Conservation (phyloP, 2,888 invertebrate genomes). For the Rhodophaea formosa region DNA sequence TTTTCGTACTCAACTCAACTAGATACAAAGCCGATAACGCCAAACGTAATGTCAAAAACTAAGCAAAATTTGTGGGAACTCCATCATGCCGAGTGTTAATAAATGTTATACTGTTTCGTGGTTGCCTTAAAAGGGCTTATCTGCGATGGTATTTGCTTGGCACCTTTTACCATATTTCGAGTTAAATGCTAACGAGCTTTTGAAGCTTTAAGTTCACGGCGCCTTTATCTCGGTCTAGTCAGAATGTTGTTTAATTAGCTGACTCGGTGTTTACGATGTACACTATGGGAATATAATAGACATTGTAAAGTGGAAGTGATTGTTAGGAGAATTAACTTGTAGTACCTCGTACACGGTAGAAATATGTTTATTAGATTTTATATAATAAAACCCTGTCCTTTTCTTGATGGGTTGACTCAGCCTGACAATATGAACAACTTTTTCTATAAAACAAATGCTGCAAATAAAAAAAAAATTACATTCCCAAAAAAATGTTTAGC, state of each 20-base stretch:
- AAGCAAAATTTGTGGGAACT: constrained; percentile 4
- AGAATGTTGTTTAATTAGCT: constrained; percentile 5
- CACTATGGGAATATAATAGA: no score
- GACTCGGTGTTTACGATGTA: neutral
- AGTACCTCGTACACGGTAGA: no score
- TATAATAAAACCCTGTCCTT: no score
- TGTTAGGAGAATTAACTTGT: no score
- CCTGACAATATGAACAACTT: no score
- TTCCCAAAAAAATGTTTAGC: no score
- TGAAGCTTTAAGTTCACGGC: constrained; percentile 16
- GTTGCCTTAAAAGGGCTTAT: constrained; percentile 34
- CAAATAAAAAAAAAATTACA: no score
- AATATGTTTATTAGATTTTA: no score
- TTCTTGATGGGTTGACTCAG: no score
- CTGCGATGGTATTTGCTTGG: constrained; percentile 36
- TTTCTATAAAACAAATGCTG: no score
- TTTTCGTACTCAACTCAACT: neutral
- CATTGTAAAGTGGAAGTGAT: no score
- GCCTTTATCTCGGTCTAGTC: constrained; percentile 1
- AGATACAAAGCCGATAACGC: neutral
- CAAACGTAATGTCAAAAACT: neutral
- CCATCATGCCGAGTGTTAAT: neutral
- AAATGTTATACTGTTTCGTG: constrained; percentile 20
- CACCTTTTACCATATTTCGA: constrained; percentile 43
- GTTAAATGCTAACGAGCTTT: constrained; percentile 38